These are phyloP conservation scores for Micropoecilia bifurca DNA, from an alignment of 2,797 vertebrate genomes.

Conservation along the genomic window DNA sequence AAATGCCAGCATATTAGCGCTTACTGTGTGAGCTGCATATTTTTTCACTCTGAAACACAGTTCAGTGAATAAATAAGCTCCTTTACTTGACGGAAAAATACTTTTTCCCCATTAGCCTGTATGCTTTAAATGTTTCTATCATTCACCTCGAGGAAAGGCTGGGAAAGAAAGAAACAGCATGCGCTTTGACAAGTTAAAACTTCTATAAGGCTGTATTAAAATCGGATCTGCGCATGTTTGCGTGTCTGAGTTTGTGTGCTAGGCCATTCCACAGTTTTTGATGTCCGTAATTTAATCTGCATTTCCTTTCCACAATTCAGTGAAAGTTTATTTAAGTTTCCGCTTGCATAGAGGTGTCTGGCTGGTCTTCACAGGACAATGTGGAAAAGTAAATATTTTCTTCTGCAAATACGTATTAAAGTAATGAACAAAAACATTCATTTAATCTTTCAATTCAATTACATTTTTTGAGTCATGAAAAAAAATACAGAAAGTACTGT, in stretches of 20 bases:
- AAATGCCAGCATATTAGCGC: slow-evolving; percentile 8
- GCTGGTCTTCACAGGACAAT: background rate
- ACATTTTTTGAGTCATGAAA: background rate
- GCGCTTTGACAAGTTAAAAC: slow-evolving; percentile 24
- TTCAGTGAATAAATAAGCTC: slow-evolving; percentile 56
- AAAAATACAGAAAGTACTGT: background rate
- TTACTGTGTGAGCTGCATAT: slow-evolving; percentile 23
- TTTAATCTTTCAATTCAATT: background rate
- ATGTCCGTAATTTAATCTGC: background rate
- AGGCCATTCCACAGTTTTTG: background rate
- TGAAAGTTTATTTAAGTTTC: background rate
- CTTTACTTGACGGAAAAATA: slow-evolving; percentile 49
- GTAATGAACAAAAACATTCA: background rate
- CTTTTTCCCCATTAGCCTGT: slow-evolving; percentile 54
- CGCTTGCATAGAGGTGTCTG: background rate
- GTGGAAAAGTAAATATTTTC: background rate
- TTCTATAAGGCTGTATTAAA: background rate
- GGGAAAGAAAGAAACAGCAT: slow-evolving; percentile 27
- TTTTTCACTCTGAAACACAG: slow-evolving; percentile 21
- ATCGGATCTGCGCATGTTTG: background rate
- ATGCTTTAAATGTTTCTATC: slow-evolving; percentile 53
- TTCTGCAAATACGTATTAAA: background rate
- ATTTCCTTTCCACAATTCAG: background rate
- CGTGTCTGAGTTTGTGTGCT: background rate
- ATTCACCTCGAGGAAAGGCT: slow-evolving; percentile 32